These are phyloP conservation scores for Heliconius melpomene DNA, from an alignment of 1,140 invertebrate species.

Conservation along the genomic window DNA sequence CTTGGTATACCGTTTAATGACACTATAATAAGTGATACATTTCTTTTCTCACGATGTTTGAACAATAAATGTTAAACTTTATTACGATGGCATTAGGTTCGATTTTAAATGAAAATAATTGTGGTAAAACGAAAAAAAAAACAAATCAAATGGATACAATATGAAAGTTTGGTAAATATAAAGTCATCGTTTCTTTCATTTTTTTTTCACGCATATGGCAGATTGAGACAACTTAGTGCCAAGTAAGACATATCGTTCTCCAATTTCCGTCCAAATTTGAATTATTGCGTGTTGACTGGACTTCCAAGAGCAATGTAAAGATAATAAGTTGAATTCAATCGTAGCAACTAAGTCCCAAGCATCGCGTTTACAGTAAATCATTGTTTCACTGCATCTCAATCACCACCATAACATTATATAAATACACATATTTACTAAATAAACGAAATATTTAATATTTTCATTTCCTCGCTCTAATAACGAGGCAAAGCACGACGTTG, in stretches of 20 bases:
- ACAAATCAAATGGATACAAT: slow-evolving; percentile 3
- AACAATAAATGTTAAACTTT: background rate
- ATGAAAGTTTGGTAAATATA: slow-evolving; percentile 13
- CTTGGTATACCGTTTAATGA: slow-evolving; percentile 7
- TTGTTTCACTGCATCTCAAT: too few species aligned
- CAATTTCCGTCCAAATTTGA: too few species aligned
- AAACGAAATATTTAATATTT: too few species aligned
- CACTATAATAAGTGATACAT: slow-evolving; percentile 8
- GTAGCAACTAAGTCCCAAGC: too few species aligned
- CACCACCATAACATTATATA: too few species aligned
- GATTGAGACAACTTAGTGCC: background rate
- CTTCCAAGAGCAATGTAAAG: too few species aligned
- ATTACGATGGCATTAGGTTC: background rate
- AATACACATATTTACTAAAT: too few species aligned
- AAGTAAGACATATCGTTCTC: background rate
- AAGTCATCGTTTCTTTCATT: background rate
- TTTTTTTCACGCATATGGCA: background rate
- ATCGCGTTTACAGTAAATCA: too few species aligned
- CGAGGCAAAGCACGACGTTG: too few species aligned
- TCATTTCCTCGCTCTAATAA: too few species aligned
- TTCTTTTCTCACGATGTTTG: background rate
- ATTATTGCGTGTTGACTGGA: too few species aligned
- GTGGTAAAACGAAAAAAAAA: background rate
- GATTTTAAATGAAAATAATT: background rate
- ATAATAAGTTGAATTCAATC: too few species aligned